Conservation (phyloP, 1,140 invertebrate genomes). For the Reticulitermes speratus region DNA sequence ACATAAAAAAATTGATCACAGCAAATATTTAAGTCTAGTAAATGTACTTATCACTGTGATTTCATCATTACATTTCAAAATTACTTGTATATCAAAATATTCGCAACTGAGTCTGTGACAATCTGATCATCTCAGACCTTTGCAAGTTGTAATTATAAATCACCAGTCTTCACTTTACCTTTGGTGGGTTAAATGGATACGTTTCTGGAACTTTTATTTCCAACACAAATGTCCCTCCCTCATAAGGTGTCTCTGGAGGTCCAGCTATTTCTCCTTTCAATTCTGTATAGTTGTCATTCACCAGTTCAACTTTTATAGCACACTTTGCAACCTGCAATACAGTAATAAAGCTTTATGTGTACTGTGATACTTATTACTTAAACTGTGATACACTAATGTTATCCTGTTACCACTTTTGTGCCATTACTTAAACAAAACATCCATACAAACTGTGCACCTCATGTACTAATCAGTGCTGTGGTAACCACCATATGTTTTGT, state of each 20-base stretch:
- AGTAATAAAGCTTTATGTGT: slow-evolving; percentile 16
- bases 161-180: slow-evolving; percentile 57
- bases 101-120: no score
- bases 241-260: slow-evolving; percentile 95
- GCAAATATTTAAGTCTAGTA: no score
- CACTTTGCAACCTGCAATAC: slow-evolving; percentile 79
- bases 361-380: neutral
- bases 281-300: slow-evolving; percentile 89
- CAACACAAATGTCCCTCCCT: slow-evolving; percentile 89
- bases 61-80: no score
- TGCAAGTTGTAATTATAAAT: no score
- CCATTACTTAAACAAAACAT: no score
- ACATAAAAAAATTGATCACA: no score
- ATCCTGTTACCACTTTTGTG: neutral
- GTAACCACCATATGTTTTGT: no score
- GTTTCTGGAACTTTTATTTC: slow-evolving; percentile 99
- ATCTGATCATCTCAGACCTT: no score
- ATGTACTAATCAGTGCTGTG: no score
- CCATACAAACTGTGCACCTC: no score
- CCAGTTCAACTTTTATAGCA: slow-evolving; percentile 87
- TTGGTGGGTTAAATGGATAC: slow-evolving; percentile 99
- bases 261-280: slow-evolving; percentile 88
- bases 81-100: no score
- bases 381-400: neutral
- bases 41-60: no score